Evolutionary conservation across 2,113 vertebrate species (phyloP).

Genomic region (Salminus brasiliensis): DNA sequence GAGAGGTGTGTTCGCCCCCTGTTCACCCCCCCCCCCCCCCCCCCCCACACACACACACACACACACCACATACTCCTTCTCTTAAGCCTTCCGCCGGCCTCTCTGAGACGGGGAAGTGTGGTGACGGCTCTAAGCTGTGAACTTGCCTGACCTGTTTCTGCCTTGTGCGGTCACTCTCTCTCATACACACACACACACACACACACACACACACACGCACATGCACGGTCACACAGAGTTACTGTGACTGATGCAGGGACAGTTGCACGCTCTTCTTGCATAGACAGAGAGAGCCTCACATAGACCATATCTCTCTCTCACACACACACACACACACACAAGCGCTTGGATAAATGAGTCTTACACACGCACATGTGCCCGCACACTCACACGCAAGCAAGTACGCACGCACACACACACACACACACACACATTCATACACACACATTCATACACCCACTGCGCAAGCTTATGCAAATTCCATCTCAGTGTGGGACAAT

Average conservation of each 20-base stretch:
- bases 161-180: conserved; percentile 71
- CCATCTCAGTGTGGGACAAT: conserved; percentile 53
- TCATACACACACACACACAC: conserved; percentile 62
- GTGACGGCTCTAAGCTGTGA: conserved; percentile 64
- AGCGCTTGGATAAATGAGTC: conserved; percentile 36
- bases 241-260: conserved; percentile 59
- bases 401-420: conserved; percentile 50
- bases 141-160: conserved; percentile 73
- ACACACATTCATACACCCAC: conserved; percentile 49
- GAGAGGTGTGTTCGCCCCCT: background rate
- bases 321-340: conserved; percentile 50
- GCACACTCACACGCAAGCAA: too few relatives aligned
- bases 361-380: conserved; percentile 16
- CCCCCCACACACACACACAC: too few relatives aligned
- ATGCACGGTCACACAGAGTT: too few relatives aligned
- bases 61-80: too few relatives aligned
- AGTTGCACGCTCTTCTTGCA: conserved; percentile 62
- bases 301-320: conserved; percentile 67
- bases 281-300: conserved; percentile 66
- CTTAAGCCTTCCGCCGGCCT: conserved; percentile 49
- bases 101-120: conserved; percentile 61
- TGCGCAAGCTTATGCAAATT: conserved; percentile 52
- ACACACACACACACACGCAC: conserved; percentile 50
- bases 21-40: background rate
- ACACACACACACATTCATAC: conserved; percentile 4